A percentile compares a stretch with the other conserved stretches of the same genome.
These are phyloP conservation scores for Tarsius wallacei DNA, from an alignment of 2,797 vertebrate genomes.

Conservation along the genomic window DNA sequence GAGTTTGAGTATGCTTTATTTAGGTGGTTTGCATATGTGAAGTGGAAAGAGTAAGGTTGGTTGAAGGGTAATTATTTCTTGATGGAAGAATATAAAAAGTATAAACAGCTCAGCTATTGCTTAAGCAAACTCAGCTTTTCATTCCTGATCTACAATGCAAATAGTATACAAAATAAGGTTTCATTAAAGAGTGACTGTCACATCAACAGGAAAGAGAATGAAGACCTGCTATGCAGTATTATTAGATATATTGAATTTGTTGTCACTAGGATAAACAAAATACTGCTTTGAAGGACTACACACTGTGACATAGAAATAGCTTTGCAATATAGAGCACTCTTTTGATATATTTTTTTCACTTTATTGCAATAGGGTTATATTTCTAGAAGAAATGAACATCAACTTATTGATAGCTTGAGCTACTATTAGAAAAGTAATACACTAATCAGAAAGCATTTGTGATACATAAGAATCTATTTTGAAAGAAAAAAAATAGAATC, in stretches of 20 bases:
- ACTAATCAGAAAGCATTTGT: conserved; percentile 58
- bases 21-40: conserved; percentile 60
- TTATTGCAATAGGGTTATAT: conserved; percentile 65
- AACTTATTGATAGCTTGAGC: conserved; percentile 57
- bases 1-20: conserved; percentile 67
- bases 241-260: conserved; percentile 81
- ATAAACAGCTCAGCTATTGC: conserved; percentile 74
- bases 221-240: conserved; percentile 79
- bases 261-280: conserved; percentile 82
- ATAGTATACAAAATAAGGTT: conserved; percentile 80
- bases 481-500: background rate
- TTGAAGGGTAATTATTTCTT: conserved; percentile 83
- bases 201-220: conserved; percentile 76
- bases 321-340: conserved; percentile 60
- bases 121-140: conserved; percentile 76
- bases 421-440: conserved; percentile 49
- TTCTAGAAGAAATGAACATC: conserved; percentile 65
- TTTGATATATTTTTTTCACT: conserved; percentile 64
- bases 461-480: conserved; percentile 30
- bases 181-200: conserved; percentile 80
- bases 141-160: conserved; percentile 79
- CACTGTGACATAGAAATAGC: conserved; percentile 65
- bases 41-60: conserved; percentile 68
- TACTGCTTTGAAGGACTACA: conserved; percentile 69
- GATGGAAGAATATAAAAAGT: conserved; percentile 81